Conservation (phyloP, 2,888 invertebrate genomes). For the Drosophila leonis region DNA sequence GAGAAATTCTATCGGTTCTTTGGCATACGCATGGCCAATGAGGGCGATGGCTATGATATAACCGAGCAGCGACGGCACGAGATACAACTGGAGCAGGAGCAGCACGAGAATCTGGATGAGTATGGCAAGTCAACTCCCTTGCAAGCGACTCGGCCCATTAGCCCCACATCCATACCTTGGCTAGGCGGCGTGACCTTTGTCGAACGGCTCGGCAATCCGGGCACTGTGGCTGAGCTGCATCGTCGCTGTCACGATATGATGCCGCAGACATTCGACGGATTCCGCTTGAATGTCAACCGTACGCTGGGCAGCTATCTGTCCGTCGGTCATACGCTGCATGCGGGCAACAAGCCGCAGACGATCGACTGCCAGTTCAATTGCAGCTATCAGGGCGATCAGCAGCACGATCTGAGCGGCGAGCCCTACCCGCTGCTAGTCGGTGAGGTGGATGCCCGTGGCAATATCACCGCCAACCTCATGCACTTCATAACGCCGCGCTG, state of each 20-base stretch:
- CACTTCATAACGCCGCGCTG: slow-evolving; percentile 25
- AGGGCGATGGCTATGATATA: slow-evolving; percentile 35
- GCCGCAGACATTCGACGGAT: slow-evolving; percentile 45
- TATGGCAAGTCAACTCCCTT: not conserved
- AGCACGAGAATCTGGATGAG: not conserved
- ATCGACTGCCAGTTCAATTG: slow-evolving; percentile 29
- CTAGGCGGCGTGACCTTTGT: not conserved
- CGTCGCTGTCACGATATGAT: slow-evolving; percentile 26
- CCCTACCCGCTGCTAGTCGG: slow-evolving; percentile 21
- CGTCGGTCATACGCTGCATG: slow-evolving; percentile 29
- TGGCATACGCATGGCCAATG: slow-evolving; percentile 44
- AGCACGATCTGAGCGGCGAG: slow-evolving; percentile 17
- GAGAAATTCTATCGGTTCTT: slow-evolving; percentile 36
- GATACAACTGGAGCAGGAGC: slow-evolving; percentile 3
- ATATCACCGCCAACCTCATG: slow-evolving; percentile 25
- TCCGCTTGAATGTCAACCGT: slow-evolving; percentile 26
- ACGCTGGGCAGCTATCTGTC: not conserved
- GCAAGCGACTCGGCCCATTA: not conserved
- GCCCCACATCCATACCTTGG: not conserved
- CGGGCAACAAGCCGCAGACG: slow-evolving; percentile 9
- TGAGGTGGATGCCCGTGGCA: slow-evolving; percentile 40
- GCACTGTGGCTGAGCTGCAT: slow-evolving; percentile 41
- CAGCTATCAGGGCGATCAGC: slow-evolving; percentile 23
- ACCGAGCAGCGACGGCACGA: not conserved
- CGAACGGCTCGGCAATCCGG: slow-evolving; percentile 31